These are phyloP conservation scores for Anser brachyrhynchus DNA, from an alignment of 2,113 vertebrate genomes.

Conservation along the genomic window DNA sequence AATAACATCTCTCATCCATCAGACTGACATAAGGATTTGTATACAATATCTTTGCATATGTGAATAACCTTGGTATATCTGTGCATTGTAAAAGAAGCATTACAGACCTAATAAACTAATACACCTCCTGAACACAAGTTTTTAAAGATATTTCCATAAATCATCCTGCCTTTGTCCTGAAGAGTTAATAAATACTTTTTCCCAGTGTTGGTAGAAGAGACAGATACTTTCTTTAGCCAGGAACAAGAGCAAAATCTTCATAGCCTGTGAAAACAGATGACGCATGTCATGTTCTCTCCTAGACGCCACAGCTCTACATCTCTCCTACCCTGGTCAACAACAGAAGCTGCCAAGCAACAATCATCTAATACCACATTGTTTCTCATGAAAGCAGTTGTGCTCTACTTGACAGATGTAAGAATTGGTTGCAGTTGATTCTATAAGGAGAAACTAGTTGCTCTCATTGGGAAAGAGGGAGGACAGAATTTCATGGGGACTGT, in stretches of 20 bases:
- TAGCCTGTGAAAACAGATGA: background rate
- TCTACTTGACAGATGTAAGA: background rate
- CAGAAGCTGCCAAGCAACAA: background rate
- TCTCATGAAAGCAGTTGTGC: background rate
- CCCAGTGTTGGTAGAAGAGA: background rate
- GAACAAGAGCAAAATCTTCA: background rate
- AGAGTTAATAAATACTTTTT: background rate
- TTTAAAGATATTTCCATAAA: background rate
- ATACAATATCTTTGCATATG: background rate
- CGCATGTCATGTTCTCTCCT: background rate
- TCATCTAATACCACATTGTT: background rate
- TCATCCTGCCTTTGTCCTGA: background rate
- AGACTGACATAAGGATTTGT: background rate
- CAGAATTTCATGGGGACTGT: background rate
- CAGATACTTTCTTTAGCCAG: background rate
- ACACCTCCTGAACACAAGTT: background rate
- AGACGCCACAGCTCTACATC: background rate
- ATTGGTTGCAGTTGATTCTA: background rate
- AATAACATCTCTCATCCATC: background rate
- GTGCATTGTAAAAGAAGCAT: accelerated
- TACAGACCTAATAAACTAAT: background rate
- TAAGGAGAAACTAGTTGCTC: background rate
- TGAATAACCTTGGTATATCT: background rate
- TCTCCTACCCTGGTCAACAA: background rate
- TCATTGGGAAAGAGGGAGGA: background rate